Evolutionary conservation across 2,888 invertebrate genomes (phyloP).

Genomic region (Augiades crinisus): DNA sequence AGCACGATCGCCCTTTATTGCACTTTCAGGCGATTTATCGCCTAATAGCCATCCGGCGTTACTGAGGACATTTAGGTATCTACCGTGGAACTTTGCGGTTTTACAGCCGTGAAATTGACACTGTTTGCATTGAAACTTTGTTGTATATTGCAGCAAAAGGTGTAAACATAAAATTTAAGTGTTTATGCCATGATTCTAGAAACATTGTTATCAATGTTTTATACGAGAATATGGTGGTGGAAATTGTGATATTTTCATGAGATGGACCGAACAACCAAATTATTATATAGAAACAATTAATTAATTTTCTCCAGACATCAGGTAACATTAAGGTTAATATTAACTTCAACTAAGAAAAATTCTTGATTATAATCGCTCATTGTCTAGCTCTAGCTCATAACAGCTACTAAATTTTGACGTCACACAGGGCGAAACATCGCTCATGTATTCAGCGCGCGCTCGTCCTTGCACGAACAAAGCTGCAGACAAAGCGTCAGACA

Average conservation of each 20-base stretch:
- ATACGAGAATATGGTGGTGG: background rate
- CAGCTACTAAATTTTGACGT: background rate
- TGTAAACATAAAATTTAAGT: constrained; percentile 11
- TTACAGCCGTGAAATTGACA: constrained; percentile 14
- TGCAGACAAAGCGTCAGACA: constrained; percentile 62
- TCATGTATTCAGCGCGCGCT: constrained; percentile 33
- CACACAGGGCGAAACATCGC: constrained; percentile 11
- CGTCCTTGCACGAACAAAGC: constrained; percentile 37
- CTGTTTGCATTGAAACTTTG: constrained; percentile 15
- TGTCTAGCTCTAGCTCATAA: no score
- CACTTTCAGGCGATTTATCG: constrained; percentile 29
- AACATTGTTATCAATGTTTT: background rate
- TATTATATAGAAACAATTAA: no score
- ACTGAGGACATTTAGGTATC: constrained; percentile 8
- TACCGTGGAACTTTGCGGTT: constrained; percentile 10
- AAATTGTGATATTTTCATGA: no score
- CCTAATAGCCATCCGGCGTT: constrained; percentile 17
- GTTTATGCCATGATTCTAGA: background rate
- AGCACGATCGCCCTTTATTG: constrained; percentile 31
- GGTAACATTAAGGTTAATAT: no score
- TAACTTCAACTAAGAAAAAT: no score
- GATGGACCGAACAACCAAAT: no score
- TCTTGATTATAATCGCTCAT: no score
- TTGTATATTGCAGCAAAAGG: constrained; percentile 7
- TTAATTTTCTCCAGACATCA: no score